Conservation (phyloP, 1,140 invertebrate genomes). For the Atopsyche davidsoni region DNA sequence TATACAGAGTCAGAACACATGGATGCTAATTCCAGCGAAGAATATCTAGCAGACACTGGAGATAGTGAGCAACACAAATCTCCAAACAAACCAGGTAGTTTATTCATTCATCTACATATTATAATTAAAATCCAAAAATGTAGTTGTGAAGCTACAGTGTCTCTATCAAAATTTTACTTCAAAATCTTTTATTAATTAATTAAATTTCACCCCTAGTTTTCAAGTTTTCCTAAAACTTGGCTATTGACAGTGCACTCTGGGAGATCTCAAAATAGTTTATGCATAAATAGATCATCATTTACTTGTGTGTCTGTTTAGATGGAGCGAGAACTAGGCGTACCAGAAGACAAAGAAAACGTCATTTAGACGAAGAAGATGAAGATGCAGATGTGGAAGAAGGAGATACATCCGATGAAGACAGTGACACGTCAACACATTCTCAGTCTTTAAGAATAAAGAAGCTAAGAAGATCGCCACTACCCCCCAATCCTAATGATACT, state of each 20-base stretch:
- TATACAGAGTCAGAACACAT: slow-evolving; percentile 13
- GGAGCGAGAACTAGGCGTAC: background rate
- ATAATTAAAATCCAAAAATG: too few relatives aligned
- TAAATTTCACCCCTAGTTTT: background rate
- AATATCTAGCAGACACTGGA: slow-evolving; percentile 10
- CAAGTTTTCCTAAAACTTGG: background rate
- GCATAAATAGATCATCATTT: background rate
- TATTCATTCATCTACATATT: background rate
- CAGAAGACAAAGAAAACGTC: slow-evolving; percentile 24
- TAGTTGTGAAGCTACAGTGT: too few relatives aligned
- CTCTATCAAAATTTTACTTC: too few relatives aligned
- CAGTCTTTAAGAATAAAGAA: slow-evolving; percentile 21
- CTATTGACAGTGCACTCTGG: background rate
- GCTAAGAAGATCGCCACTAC: slow-evolving; percentile 12
- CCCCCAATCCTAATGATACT: slow-evolving; percentile 19
- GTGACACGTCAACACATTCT: background rate
- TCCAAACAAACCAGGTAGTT: slow-evolving; percentile 7
- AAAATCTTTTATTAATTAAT: too few relatives aligned
- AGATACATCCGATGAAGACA: slow-evolving; percentile 18
- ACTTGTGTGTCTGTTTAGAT: slow-evolving; percentile 2
- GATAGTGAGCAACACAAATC: slow-evolving; percentile 10
- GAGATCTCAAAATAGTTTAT: too few relatives aligned
- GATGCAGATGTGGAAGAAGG: slow-evolving; percentile 9
- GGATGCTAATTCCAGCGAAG: slow-evolving; percentile 22
- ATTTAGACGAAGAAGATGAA: slow-evolving; percentile 7